These are phyloP conservation scores for Perdita meconis DNA, from an alignment of 2,888 invertebrate genomes.

Conservation along the genomic window DNA sequence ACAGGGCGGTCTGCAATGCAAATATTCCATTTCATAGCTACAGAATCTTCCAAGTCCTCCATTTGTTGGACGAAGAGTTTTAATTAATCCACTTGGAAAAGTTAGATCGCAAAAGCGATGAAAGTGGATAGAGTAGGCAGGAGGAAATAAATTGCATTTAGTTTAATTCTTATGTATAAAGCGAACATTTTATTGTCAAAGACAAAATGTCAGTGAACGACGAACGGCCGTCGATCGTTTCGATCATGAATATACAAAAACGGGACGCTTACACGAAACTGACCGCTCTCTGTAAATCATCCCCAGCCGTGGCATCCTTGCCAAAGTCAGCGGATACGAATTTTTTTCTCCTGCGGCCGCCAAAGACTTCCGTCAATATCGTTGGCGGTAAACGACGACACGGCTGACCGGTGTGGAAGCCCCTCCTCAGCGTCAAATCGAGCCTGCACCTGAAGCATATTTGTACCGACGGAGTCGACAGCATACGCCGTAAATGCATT, in stretches of 20 bases:
- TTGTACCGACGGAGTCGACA: constrained; percentile 49
- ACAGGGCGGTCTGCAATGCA: constrained; percentile 66
- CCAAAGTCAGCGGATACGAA: constrained; percentile 37
- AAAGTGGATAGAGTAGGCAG: no score
- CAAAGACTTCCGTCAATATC: constrained; percentile 65
- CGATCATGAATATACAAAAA: not conserved
- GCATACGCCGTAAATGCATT: constrained; percentile 58
- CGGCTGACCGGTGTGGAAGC: constrained; percentile 34
- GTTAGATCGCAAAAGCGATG: no score
- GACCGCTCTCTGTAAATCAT: constrained; percentile 69
- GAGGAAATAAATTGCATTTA: not conserved
- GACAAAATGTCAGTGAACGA: not conserved
- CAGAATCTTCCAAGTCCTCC: no score
- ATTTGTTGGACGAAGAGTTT: no score
- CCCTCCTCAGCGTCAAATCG: constrained; percentile 27
- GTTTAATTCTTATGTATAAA: not conserved
- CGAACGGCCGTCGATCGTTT: not conserved
- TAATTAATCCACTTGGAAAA: no score
- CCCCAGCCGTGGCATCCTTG: constrained; percentile 55
- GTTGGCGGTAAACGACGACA: constrained; percentile 62
- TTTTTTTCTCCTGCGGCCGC: constrained; percentile 33
- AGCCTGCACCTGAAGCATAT: constrained; percentile 28
- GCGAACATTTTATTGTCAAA: not conserved
- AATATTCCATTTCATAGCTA: not conserved
- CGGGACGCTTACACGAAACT: constrained; percentile 72